A percentile compares a stretch with the other conserved stretches of the same genome.
These are phyloP conservation scores for Girardinichthys multiradiatus DNA, from an alignment of 2,113 vertebrate species.

Conservation along the genomic window DNA sequence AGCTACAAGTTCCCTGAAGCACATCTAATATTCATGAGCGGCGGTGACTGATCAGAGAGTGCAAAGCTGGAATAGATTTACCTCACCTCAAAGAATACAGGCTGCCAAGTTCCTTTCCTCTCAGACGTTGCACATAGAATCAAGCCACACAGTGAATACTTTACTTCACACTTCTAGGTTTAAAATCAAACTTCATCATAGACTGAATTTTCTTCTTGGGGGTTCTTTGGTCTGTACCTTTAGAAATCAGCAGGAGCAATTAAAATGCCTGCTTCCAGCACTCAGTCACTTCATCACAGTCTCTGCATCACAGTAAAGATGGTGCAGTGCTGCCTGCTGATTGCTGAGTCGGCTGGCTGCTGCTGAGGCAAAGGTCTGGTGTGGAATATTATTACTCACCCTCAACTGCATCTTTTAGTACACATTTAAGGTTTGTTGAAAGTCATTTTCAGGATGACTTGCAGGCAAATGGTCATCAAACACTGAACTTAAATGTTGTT, in stretches of 20 bases:
- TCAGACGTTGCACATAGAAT: neutral
- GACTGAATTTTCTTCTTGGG: constrained; percentile 12
- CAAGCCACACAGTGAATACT: neutral
- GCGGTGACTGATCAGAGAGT: constrained; percentile 1
- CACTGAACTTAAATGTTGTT: constrained; percentile 7
- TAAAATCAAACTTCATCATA: constrained; percentile 7
- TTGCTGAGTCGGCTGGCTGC: constrained; percentile 62
- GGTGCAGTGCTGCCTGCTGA: constrained; percentile 65
- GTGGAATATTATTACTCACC: constrained; percentile 26
- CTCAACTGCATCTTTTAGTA: constrained; percentile 20
- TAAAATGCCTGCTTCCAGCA: constrained; percentile 30
- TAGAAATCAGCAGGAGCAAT: constrained; percentile 46
- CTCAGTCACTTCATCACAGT: constrained; percentile 54
- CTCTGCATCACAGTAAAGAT: constrained; percentile 32
- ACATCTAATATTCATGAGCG: constrained; percentile 55
- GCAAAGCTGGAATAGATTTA: constrained; percentile 7
- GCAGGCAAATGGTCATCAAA: constrained; percentile 5
- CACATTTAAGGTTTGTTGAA: constrained; percentile 12
- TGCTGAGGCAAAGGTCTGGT: constrained; percentile 15
- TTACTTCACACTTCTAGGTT: constrained; percentile 9
- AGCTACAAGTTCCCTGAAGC: constrained; percentile 37
- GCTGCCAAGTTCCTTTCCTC: neutral
- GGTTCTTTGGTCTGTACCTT: neutral
- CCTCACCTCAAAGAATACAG: neutral
- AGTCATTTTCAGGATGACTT: constrained; percentile 27